A percentile compares a stretch with the other conserved stretches of the same genome.
phyloP scores from a whole-genome alignment of 2,888 invertebrate genomes.

The Autographa gamma region DNA sequence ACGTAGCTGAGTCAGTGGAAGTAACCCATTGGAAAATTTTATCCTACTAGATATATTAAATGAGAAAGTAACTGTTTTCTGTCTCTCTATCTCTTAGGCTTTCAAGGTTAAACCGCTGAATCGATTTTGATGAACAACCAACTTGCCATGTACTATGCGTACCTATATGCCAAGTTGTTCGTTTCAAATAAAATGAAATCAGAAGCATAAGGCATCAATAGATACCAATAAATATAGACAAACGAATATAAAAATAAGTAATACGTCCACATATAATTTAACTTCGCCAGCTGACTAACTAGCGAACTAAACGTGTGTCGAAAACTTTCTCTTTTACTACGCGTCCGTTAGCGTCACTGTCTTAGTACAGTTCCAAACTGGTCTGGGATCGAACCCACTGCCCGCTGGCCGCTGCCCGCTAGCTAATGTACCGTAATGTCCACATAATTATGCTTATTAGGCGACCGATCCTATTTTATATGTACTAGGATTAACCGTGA shows the following conservation, averaged over 20 bases:
- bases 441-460: conserved; percentile 53
- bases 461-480: conserved; percentile 29
- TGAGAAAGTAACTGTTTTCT: too few species aligned
- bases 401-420: conserved; percentile 46
- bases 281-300: conserved; percentile 38
- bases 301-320: conserved; percentile 34
- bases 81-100: too few species aligned
- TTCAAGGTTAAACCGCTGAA: too few species aligned
- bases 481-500: conserved; percentile 2
- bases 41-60: too few species aligned
- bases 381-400: conserved; percentile 48
- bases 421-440: conserved; percentile 55
- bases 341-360: conserved; percentile 37
- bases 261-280: conserved; percentile 27
- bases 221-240: neutral
- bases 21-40: too few species aligned
- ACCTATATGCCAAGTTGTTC: too few species aligned
- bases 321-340: conserved; percentile 55
- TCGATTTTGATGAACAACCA: too few species aligned
- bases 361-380: conserved; percentile 57
- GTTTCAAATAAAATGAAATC: too few species aligned
- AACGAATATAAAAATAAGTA: neutral
- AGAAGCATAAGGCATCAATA: neutral
- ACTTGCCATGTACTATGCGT: too few species aligned
- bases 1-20: too few species aligned